A percentile compares a stretch with the other conserved stretches of the same genome.
These are phyloP conservation scores for Theristicus caerulescens DNA, from an alignment of 2,113 vertebrate species.

Conservation along the genomic window DNA sequence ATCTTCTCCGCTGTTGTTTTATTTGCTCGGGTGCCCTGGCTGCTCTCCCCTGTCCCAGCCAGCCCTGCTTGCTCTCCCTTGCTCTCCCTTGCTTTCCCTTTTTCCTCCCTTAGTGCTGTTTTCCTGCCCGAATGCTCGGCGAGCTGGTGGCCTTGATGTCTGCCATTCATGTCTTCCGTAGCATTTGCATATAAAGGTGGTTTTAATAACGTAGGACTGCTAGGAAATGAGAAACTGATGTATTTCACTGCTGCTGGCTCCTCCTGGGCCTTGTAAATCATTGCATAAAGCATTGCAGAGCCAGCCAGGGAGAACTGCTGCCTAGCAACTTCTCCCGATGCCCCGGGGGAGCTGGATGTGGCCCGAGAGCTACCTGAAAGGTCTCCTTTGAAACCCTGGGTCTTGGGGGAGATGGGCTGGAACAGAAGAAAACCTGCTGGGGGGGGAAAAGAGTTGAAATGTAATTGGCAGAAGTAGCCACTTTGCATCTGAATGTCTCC, in stretches of 20 bases:
- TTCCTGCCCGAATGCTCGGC: accelerated
- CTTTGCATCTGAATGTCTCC: conserved; percentile 19
- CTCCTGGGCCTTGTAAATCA: conserved; percentile 29
- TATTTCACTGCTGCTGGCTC: neutral
- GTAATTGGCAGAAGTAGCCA: conserved; percentile 38
- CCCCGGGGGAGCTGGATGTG: neutral
- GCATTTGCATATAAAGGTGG: conserved; percentile 14
- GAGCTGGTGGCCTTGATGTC: neutral
- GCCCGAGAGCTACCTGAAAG: neutral
- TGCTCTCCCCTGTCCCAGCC: neutral
- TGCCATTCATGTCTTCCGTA: accelerated
- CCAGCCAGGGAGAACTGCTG: conserved; percentile 35
- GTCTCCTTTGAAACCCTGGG: neutral
- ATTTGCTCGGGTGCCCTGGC: neutral
- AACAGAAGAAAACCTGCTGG: neutral
- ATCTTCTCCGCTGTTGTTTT: neutral
- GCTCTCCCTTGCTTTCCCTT: neutral
- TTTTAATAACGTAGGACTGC: neutral
- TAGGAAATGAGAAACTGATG: neutral
- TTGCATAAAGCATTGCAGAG: neutral
- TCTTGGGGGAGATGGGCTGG: neutral
- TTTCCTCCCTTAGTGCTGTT: neutral
- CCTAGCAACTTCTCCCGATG: neutral
- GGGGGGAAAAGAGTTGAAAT: neutral
- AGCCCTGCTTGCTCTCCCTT: neutral